Percentiles rank a stretch among this genome's conserved stretches.
Conservation (phyloP, 1,140 invertebrate species). For the Heliconius melpomene region DNA sequence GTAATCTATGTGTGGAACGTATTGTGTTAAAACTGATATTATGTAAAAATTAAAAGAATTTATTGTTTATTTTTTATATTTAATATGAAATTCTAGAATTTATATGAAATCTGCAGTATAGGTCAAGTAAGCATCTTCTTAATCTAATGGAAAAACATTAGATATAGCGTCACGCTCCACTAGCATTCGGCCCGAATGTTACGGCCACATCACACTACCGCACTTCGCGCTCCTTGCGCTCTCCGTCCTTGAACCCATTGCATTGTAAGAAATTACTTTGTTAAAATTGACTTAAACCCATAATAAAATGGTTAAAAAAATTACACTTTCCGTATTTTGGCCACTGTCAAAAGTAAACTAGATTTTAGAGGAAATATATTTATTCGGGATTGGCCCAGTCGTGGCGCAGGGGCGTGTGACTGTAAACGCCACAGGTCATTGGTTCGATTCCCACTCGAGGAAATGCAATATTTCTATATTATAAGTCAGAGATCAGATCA, state of each 20-base stretch:
- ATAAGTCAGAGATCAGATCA: no score
- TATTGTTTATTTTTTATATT: no score
- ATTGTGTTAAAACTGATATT: no score
- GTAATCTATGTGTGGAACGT: neutral
- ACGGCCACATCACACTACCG: slow-evolving; percentile 34
- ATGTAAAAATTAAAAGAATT: neutral
- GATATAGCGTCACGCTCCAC: slow-evolving; percentile 19
- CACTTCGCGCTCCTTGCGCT: slow-evolving; percentile 34
- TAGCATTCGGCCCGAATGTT: slow-evolving; percentile 25
- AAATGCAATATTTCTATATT: no score
- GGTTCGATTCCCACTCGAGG: no score
- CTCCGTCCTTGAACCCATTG: slow-evolving; percentile 27
- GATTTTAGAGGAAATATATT: no score
- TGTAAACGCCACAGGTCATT: no score
- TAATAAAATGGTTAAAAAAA: neutral
- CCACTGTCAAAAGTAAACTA: no score
- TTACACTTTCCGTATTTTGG: neutral
- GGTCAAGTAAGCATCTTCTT: neutral
- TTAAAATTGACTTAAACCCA: neutral
- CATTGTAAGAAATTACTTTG: neutral
- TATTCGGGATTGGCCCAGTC: no score
- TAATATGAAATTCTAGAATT: neutral
- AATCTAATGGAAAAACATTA: slow-evolving; percentile 18
- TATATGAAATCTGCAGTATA: neutral
- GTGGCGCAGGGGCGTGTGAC: no score